Conservation (phyloP, 2,797 vertebrate genomes). For the Orientallactaga sibirica region DNA sequence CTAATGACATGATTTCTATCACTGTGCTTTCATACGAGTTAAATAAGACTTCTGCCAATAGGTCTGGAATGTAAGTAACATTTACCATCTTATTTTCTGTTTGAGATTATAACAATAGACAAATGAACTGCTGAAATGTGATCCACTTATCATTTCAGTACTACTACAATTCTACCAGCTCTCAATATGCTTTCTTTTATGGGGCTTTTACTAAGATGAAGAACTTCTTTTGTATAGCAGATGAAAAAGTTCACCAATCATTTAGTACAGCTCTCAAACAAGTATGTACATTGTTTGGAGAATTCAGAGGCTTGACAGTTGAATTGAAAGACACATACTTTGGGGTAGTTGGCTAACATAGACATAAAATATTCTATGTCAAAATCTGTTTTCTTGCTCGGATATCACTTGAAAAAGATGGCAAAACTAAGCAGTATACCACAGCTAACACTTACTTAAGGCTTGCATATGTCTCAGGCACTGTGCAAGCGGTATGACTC, state of each 20-base stretch:
- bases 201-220: not conserved
- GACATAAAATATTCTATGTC: not conserved
- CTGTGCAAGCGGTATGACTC: not conserved
- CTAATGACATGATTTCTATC: slow-evolving; percentile 23
- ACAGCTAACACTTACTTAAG: slow-evolving; percentile 45
- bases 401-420: slow-evolving; percentile 26
- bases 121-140: slow-evolving; percentile 62
- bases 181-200: not conserved
- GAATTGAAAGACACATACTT: not conserved
- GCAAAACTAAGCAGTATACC: not conserved
- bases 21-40: slow-evolving; percentile 29
- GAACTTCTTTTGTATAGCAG: not conserved
- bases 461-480: not conserved
- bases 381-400: slow-evolving; percentile 50
- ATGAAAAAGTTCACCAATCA: not conserved
- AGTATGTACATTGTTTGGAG: not conserved
- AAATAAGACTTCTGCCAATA: slow-evolving; percentile 23
- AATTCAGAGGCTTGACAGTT: slow-evolving; percentile 16
- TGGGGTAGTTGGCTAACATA: not conserved
- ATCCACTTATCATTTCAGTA: not conserved
- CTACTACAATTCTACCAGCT: slow-evolving; percentile 3
- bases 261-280: slow-evolving; percentile 10
- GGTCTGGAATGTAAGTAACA: not conserved
- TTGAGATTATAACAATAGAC: slow-evolving; percentile 63
- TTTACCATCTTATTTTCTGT: slow-evolving; percentile 14